These are phyloP conservation scores for Fringilla coelebs DNA, from an alignment of 2,797 vertebrate genomes.

Conservation along the genomic window DNA sequence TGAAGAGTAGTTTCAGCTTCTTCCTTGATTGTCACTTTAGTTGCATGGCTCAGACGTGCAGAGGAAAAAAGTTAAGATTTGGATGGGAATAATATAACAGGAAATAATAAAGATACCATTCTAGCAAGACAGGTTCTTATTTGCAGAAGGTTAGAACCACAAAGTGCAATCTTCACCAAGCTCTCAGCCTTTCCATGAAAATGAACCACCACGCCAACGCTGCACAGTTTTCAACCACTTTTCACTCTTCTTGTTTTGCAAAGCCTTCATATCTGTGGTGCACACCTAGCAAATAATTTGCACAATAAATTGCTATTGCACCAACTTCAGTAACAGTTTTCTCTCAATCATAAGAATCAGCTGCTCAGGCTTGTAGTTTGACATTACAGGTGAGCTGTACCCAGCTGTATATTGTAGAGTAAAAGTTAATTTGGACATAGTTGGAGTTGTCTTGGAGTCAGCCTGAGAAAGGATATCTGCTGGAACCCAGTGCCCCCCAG, in stretches of 20 bases:
- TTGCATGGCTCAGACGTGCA: not conserved
- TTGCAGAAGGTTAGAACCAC: not conserved
- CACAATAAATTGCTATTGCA: not conserved
- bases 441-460: not conserved
- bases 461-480: not conserved
- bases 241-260: not conserved
- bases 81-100: not conserved
- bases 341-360: not conserved
- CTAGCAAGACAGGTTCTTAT: not conserved
- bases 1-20: not conserved
- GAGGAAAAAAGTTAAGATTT: not conserved
- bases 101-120: not conserved
- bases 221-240: not conserved
- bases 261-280: accelerated
- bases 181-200: not conserved
- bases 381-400: not conserved
- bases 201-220: not conserved
- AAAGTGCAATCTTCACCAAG: not conserved
- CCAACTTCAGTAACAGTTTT: not conserved
- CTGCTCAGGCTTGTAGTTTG: not conserved
- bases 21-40: not conserved
- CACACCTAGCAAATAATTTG: not conserved
- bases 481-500: not conserved
- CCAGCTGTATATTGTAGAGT: not conserved
- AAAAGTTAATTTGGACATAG: not conserved